Conservation (phyloP, 2,888 invertebrate species). For the Ophion costatus region DNA sequence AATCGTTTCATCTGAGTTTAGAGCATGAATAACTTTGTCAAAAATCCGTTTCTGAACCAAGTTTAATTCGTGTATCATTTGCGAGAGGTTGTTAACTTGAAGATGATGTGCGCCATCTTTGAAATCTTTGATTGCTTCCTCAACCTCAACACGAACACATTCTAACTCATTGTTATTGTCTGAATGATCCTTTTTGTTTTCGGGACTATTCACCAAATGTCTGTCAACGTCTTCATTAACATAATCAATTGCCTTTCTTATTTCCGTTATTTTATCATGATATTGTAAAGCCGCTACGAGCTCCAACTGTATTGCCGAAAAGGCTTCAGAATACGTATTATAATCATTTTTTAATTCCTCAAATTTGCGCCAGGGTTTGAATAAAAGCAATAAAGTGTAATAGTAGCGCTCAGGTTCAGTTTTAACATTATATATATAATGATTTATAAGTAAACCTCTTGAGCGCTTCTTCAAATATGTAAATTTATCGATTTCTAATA, state of each 20-base stretch:
- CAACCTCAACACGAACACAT: constrained; percentile 21
- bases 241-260: constrained; percentile 46
- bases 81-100: constrained; percentile 42
- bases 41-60: constrained; percentile 67
- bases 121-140: constrained; percentile 8
- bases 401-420: constrained; percentile 69
- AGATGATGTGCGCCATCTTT: constrained; percentile 54
- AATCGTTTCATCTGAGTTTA: constrained; percentile 42
- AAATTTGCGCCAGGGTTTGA: constrained; percentile 67
- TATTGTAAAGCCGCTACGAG: constrained; percentile 63
- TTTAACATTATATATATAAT: too few species aligned
- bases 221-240: constrained; percentile 65
- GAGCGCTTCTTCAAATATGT: too few species aligned
- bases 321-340: constrained; percentile 62
- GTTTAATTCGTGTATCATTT: constrained; percentile 68
- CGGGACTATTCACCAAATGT: constrained; percentile 59
- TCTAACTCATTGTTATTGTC: constrained; percentile 63
- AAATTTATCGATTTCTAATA: too few species aligned
- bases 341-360: constrained; percentile 55
- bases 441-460: constrained; percentile 65
- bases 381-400: constrained; percentile 69
- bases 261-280: constrained; percentile 49
- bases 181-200: constrained; percentile 57
- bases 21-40: constrained; percentile 48
- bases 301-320: constrained; percentile 50